Conservation (phyloP, 1,140 invertebrate species). For the Oppia nitens region DNA sequence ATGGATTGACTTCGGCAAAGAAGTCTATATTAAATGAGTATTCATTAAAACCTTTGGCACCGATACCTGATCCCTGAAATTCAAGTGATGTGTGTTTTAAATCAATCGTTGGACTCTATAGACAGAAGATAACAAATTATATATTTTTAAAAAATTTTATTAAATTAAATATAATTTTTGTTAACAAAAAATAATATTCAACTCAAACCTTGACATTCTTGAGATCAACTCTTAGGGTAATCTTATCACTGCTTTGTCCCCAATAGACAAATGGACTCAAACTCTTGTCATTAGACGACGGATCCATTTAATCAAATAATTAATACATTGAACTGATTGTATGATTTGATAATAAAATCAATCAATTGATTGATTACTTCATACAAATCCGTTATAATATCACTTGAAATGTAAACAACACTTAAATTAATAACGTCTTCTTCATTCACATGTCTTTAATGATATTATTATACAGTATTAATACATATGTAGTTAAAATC, state of each 20-base stretch:
- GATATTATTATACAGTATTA: too few species aligned
- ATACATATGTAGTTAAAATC: too few species aligned
- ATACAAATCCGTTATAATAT: too few species aligned
- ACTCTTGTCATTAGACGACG: not conserved
- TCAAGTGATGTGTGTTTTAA: slow-evolving; percentile 39
- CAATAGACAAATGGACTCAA: slow-evolving; percentile 74
- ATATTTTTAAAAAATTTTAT: slow-evolving; percentile 12
- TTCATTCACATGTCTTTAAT: too few species aligned
- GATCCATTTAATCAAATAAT: not conserved
- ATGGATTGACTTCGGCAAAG: slow-evolving; percentile 44
- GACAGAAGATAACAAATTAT: not conserved
- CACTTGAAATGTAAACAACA: too few species aligned
- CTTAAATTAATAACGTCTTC: too few species aligned
- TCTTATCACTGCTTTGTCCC: slow-evolving; percentile 59
- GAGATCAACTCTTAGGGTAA: slow-evolving; percentile 65
- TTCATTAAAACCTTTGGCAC: slow-evolving; percentile 31
- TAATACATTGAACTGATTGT: too few species aligned
- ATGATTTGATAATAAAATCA: too few species aligned
- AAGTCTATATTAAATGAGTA: slow-evolving; percentile 57
- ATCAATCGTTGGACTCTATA: slow-evolving; percentile 37
- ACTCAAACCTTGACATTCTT: slow-evolving; percentile 50
- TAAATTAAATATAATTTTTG: not conserved
- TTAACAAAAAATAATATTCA: not conserved
- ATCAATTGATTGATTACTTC: too few species aligned
- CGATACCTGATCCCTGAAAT: slow-evolving; percentile 41